phyloP scores from a whole-genome alignment of 2,888 invertebrate species.

The Amphipyra berbera region DNA sequence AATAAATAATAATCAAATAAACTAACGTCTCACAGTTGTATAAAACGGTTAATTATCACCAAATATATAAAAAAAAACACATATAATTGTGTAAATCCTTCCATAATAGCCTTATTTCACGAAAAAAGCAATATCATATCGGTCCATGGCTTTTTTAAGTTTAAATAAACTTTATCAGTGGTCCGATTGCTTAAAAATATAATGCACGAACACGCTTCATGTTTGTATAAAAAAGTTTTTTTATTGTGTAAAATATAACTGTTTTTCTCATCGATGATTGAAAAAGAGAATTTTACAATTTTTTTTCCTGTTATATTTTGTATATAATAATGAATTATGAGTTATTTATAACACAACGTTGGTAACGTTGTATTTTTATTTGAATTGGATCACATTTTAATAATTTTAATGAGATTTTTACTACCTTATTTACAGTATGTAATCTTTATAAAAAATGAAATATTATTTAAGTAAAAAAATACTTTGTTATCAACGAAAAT shows the following conservation, averaged over 20 bases:
- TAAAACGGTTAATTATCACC: conserved; percentile 19
- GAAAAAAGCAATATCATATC: conserved; percentile 48
- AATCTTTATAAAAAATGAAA: neutral
- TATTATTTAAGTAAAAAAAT: neutral
- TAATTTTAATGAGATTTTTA: neutral
- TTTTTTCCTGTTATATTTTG: neutral
- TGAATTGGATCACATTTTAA: conserved; percentile 25
- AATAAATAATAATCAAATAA: neutral
- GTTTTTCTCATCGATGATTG: conserved; percentile 8
- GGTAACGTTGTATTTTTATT: neutral
- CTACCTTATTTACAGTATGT: neutral
- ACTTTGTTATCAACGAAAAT: neutral
- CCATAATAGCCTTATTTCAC: conserved; percentile 55
- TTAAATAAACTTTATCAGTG: conserved; percentile 27
- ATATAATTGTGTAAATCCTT: conserved; percentile 41
- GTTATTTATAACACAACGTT: neutral
- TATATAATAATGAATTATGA: no score
- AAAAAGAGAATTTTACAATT: no score
- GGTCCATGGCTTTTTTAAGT: conserved; percentile 41
- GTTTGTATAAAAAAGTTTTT: conserved; percentile 3
- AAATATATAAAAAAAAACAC: conserved; percentile 7
- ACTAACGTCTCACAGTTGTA: conserved; percentile 23
- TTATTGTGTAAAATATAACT: neutral
- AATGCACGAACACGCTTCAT: conserved; percentile 48
- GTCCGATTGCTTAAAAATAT: conserved; percentile 45